Base-by-base conservation (phyloP, 2,888 invertebrate species). In the Gnatocerus cornutus region DNA sequence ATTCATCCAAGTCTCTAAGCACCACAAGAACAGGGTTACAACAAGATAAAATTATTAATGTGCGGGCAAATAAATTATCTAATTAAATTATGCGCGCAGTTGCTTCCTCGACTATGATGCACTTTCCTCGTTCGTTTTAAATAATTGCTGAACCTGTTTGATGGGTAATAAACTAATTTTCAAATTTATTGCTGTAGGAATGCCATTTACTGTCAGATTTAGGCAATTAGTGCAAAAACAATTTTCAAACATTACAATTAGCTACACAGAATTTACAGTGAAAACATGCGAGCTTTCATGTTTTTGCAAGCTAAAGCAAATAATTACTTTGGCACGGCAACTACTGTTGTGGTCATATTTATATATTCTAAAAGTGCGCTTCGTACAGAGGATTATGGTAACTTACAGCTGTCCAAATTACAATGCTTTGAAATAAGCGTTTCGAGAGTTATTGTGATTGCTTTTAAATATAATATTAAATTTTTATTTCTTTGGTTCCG, bases 31-130 rank as follows among this genome's bases (percentile, higher is more conserved):
- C 21, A 21, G 21, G 4, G 21, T 4, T 21, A 4, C 2, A 21
- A 33, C 61, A 39, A 37, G 12, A 50, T 39, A 21, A 37, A 21
- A 2, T 33, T 50, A 16, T 48, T 50, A 48, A 21, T 37, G 43
- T 12, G 41, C 41, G 6, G 12, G 29, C 14, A 3, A 21, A 29
- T 33, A 50, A 41, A 50, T 62, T 16, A 62, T 41, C 50, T 50
- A 41, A 52, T 52, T 52, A 50, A 62, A 62, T 39, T 62, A 5
- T 52, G 16, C 29, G 2, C 13, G 52, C 21, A 39, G 48, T 37
- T 61, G 29, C 41, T 59, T 59, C 30, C 45, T 56, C 56, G 21
- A 56, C 56, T 6, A 52, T 52, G 12, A 52, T 55, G 27, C 56
- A 56, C 10, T 41, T 56, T 16, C 41, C 27, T 56, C 37, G n/a